Evolutionary conservation across 2,888 invertebrate genomes (phyloP).

Genomic region (Xestia sexstrigata): DNA sequence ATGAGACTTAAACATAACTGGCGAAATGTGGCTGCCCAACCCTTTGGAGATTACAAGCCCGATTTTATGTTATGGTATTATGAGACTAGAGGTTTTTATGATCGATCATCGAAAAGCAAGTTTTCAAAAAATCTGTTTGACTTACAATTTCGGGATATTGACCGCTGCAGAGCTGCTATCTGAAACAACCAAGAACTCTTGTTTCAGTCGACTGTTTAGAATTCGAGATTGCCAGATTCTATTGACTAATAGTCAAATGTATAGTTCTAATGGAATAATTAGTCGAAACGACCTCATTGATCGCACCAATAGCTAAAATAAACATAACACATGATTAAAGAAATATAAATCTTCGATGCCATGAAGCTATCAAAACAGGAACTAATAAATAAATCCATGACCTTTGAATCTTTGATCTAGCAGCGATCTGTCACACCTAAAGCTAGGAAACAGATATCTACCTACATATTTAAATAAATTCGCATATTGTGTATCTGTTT

Average conservation of each 20-base stretch:
- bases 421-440: background rate
- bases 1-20: no score
- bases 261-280: no score
- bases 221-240: no score
- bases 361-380: background rate
- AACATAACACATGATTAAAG: background rate
- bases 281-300: background rate
- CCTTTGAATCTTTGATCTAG: constrained; percentile 17
- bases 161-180: no score
- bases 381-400: constrained; percentile 24
- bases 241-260: no score
- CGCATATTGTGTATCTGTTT: constrained; percentile 25
- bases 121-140: background rate
- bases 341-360: background rate
- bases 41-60: no score
- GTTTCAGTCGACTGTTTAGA: no score
- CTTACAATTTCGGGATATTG: background rate
- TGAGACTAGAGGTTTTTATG: background rate
- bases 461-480: constrained; percentile 24
- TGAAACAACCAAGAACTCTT: background rate
- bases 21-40: no score
- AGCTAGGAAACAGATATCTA: constrained; percentile 16
- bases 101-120: background rate
- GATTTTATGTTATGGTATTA: no score
- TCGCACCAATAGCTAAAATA: background rate